phyloP scores from a whole-genome alignment of 2,113 vertebrate species.

The Bos taurus region ARS-UCD2.0 NC_037340.1:69074501-69075000 shows the following conservation, averaged over 20 bases:
- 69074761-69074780: background rate
- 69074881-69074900: background rate
- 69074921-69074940: background rate
- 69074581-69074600: background rate
- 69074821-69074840: background rate
- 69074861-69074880: background rate
- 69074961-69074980: background rate
- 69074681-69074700: background rate
- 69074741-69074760: background rate
- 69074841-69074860: background rate
- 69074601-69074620: background rate
- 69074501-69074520: background rate
- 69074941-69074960: background rate
- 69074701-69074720: background rate
- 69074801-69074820: background rate
- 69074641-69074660: background rate
- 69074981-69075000: background rate
- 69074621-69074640: background rate
- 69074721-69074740: background rate
- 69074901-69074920: background rate
- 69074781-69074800: background rate
- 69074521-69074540: background rate
- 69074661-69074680: background rate
- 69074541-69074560: background rate
- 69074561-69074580: background rate